A percentile compares a stretch with the other conserved stretches of the same genome.
These are phyloP conservation scores for Sorex araneus DNA, from an alignment of 2,113 vertebrate genomes.

Conservation along the genomic window DNA sequence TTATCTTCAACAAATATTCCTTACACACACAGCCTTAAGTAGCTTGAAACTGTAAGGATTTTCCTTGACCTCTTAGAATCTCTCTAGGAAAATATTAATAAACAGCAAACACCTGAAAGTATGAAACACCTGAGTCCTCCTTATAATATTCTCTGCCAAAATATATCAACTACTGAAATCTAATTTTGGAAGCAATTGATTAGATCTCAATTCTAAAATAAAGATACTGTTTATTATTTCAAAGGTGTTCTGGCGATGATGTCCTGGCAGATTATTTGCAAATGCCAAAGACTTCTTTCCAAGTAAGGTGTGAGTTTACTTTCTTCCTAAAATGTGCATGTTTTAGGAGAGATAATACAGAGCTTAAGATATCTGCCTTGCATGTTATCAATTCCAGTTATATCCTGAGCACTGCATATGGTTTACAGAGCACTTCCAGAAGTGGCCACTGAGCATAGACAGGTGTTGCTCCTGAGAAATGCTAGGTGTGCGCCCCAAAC, in stretches of 20 bases:
- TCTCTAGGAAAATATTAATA: not conserved
- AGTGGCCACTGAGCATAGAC: no score
- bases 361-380: no score
- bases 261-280: not conserved
- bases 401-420: no score
- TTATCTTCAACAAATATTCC: not conserved
- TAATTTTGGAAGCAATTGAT: not conserved
- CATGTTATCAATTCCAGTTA: no score
- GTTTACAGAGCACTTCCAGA: no score
- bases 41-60: not conserved
- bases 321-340: not conserved
- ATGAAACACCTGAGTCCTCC: not conserved
- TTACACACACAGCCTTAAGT: not conserved
- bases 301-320: not conserved
- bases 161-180: constrained; percentile 4
- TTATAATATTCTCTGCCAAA: not conserved
- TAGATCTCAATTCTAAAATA: not conserved
- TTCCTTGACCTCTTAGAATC: not conserved
- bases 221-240: not conserved
- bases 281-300: not conserved
- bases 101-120: not conserved
- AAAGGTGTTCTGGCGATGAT: not conserved
- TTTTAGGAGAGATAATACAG: no score
- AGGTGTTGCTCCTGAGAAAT: no score
- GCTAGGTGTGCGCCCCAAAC: no score